phyloP scores from a whole-genome alignment of 2,797 vertebrate species.

The Ambastaia sidthimunki region DNA sequence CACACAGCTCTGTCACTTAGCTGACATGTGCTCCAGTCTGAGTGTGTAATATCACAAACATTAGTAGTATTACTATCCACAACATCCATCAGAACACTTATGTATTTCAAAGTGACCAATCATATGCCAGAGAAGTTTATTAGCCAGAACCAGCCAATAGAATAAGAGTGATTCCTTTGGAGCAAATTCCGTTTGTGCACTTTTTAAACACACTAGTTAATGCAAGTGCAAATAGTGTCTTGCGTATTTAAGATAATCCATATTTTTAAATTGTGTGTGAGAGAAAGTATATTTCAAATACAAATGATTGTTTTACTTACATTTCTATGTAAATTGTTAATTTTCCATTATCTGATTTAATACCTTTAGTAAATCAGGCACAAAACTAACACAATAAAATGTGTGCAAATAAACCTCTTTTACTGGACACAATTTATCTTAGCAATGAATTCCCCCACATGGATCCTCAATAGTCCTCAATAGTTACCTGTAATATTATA shows the following conservation, averaged over 20 bases:
- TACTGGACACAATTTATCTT: too few relatives aligned
- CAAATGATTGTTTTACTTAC: too few relatives aligned
- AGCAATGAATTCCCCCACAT: too few relatives aligned
- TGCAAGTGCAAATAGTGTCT: not conserved
- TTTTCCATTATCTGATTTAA: too few relatives aligned
- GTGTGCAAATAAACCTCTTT: too few relatives aligned
- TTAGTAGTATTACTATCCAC: not conserved
- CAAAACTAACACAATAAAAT: too few relatives aligned
- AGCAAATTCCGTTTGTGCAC: not conserved
- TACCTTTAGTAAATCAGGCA: too few relatives aligned
- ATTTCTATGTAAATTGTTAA: too few relatives aligned
- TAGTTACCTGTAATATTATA: conserved; percentile 91
- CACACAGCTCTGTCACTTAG: conserved; percentile 94
- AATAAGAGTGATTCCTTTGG: not conserved
- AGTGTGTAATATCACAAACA: conserved; percentile 41
- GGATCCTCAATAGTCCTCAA: not conserved
- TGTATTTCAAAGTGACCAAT: too few relatives aligned
- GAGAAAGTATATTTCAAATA: too few relatives aligned
- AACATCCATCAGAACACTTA: not conserved
- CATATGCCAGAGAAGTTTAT: not conserved
- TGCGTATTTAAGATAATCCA: too few relatives aligned
- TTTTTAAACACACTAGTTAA: not conserved
- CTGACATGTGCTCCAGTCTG: conserved; percentile 99
- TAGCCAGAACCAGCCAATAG: not conserved
- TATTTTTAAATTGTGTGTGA: too few relatives aligned